Evolutionary conservation across 1,140 invertebrate species (phyloP).

Genomic region (Aphidius ervi): DNA sequence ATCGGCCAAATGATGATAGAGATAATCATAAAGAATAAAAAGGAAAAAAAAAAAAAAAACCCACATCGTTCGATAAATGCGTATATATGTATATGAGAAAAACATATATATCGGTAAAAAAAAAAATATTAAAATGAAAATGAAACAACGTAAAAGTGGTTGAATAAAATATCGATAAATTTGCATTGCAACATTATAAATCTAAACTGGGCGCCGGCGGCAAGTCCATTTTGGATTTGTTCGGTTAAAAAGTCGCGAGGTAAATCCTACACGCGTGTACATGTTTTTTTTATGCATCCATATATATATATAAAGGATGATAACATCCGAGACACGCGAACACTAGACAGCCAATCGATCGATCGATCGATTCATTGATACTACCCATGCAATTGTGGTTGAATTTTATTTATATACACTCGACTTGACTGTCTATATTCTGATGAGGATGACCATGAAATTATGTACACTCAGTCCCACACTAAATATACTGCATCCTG

Average conservation of each 20-base stretch:
- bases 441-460: not conserved
- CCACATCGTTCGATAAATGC: not conserved
- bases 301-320: not conserved
- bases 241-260: conserved; percentile 20
- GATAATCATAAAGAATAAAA: conserved; percentile 3
- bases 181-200: conserved; percentile 35
- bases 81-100: not conserved
- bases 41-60: not conserved
- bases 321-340: conserved; percentile 17
- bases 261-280: not conserved
- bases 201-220: conserved; percentile 23
- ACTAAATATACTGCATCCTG: no score
- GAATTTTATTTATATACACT: conserved; percentile 15
- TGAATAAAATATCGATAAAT: conserved; percentile 42
- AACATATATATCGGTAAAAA: no score
- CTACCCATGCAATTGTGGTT: conserved; percentile 23
- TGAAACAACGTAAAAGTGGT: conserved; percentile 17
- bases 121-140: conserved; percentile 2
- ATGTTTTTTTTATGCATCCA: conserved; percentile 22
- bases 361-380: conserved; percentile 23
- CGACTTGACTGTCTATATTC: not conserved
- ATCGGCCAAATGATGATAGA: not conserved
- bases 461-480: no score
- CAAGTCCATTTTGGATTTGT: conserved; percentile 30
- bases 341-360: not conserved